Base-by-base conservation (phyloP, 2,113 vertebrate species). In the Dasypus novemcinctus region DNA sequence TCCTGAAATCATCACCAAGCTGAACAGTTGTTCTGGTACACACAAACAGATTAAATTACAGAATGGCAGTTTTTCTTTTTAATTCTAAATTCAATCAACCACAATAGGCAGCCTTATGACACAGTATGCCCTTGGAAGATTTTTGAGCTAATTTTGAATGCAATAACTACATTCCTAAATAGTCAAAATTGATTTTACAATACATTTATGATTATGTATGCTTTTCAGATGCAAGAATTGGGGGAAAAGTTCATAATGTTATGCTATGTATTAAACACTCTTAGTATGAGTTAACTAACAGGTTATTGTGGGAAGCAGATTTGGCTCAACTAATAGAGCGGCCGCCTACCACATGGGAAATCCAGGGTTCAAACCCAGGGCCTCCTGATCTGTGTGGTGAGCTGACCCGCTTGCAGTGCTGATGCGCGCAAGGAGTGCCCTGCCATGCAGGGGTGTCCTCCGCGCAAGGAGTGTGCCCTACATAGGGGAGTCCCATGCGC, bases 121-220 rank as follows among this genome's bases (percentile, higher is more conserved):
- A 78, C 29, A 90, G 4, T 68, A 84, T 49, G 27, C 31, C 31
- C 15, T 94, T 93, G 31, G 96, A 54, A 10, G 17, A 93, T 76
- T 78, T 95, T 90, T 92, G 52, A 80, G 59, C 52, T 66, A 82
- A 84, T 94, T 92, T 63, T 94, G 78, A 96, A 79, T 61, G 8
- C 14, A 86, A 18, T 96, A 94, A 90, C 88, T 54, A 93, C 94
- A 95, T 96, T 94, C 41, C 49, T 92, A 89, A 87, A 21, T 33
- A 95, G 63, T 95, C n/a, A 86, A 90, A 85, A 85, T 71, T 69
- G 78, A 76, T 68, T 95, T 93, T 18, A 85, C 36, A 94, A 59
- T 83, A 31, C n/a, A 82, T 80, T 25, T 79, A 52, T 46, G 75
- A 33, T 83, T 68, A 87, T 66, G 14, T 7, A 59, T 36, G 49